Evolutionary conservation across 1,140 invertebrate genomes (phyloP).

Genomic region (Hylaeus anthracinus): DNA sequence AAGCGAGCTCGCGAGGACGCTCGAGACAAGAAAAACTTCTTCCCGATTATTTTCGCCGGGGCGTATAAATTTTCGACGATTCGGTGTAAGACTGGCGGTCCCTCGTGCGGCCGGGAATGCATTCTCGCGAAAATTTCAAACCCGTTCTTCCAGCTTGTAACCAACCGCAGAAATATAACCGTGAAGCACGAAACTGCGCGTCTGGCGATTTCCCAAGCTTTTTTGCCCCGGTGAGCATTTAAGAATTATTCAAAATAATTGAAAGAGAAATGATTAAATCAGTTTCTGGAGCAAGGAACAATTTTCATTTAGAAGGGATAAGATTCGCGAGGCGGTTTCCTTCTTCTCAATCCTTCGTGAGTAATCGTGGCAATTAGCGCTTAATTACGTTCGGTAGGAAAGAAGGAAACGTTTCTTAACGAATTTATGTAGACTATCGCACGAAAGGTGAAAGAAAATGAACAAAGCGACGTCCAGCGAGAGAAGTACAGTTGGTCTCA

Average conservation of each 20-base stretch:
- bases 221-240: neutral
- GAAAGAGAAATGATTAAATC: neutral
- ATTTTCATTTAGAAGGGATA: no score
- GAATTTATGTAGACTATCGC: no score
- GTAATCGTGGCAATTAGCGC: no score
- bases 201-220: neutral
- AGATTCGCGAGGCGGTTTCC: no score
- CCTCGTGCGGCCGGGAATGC: neutral
- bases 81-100: neutral
- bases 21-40: neutral
- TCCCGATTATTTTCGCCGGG: neutral
- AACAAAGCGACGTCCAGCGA: no score
- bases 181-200: neutral
- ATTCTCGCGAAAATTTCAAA: neutral
- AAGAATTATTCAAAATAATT: neutral
- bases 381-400: no score
- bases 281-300: no score
- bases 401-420: no score
- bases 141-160: neutral
- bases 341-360: no score
- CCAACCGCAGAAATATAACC: neutral
- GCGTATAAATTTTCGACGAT: neutral
- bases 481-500: no score
- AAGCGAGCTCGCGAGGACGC: constrained; percentile 4
- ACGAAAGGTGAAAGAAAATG: no score